Base-by-base conservation (phyloP, 2,888 invertebrate species). In the Acanthosepion lycidas region DNA sequence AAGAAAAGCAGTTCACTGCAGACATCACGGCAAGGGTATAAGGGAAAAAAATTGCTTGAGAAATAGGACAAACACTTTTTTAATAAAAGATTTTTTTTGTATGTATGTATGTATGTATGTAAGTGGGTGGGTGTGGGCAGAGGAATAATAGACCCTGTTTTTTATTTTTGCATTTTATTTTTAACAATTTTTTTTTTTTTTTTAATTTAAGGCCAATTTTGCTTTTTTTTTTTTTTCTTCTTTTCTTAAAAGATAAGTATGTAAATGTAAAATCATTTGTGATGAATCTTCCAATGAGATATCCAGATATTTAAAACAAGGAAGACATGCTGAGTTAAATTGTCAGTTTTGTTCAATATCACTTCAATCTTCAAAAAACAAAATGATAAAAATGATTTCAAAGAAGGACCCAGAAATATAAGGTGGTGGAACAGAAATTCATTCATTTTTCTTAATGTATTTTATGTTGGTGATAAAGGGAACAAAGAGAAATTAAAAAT, bases 341-440 rank as follows among this genome's bases (percentile, higher is more conserved):
- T 78, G 78, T 78, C 78, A 78, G 78, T 78, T 78, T 78, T 78
- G 78, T n/a, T 78, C 78, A 78, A 78, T 78, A 78, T 78, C 78
- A 78, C 78, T 78, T 78, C 78, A 78, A 78, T 78, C 78, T 78
- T 78, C 78, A 78, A 78, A 33, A 78, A 78, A 78, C 20, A n/a
- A 78, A 78, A 78, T 33, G 78, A 33, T 78, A 78, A 78, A 78
- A n/a, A 78, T 78, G 78, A 78, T 15, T 78, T 78, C n/a, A n/a
- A 78, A 64, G 64, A 78, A 78, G 78, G 78, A 78, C 78, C n/a
- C 12, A 78, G 78, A 78, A 78, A 78, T n/a, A 78, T n/a, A 33
- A n/a, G n/a, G 78, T 9, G 78, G 78, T 8, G n/a, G n/a, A 33
- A 2, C 78, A 15, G 18, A 78, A 78, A n/a, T 28, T 78, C n/a